Percentiles rank a stretch among this genome's conserved stretches.
Conservation (phyloP, 2,797 vertebrate species). For the Knipowitschia caucasica region DNA sequence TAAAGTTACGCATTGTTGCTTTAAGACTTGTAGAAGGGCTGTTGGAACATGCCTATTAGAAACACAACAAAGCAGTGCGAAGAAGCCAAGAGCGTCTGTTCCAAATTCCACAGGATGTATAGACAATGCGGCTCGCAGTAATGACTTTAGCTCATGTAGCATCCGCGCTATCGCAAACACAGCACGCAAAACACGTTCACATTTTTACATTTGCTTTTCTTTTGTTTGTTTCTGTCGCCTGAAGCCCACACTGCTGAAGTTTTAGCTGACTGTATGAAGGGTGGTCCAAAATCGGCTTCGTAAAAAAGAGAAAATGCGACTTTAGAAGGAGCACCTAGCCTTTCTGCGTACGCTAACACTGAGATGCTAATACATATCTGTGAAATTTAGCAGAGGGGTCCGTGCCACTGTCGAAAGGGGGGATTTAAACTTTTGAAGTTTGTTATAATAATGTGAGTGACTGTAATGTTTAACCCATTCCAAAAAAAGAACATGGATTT, state of each 20-base stretch:
- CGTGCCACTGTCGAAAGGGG: slow-evolving; percentile 67
- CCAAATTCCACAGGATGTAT: slow-evolving; percentile 62
- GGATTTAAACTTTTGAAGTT: slow-evolving; percentile 64
- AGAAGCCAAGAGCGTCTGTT: slow-evolving; percentile 38
- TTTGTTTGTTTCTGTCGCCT: slow-evolving; percentile 23
- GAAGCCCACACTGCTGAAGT: slow-evolving; percentile 24
- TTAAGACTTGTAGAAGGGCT: slow-evolving; percentile 22
- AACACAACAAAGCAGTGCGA: slow-evolving; percentile 19
- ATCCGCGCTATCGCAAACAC: slow-evolving; percentile 40
- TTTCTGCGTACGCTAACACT: slow-evolving; percentile 70
- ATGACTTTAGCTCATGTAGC: slow-evolving; percentile 51
- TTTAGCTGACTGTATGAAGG: slow-evolving; percentile 61
- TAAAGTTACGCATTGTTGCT: slow-evolving; percentile 1
- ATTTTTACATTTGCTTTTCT: slow-evolving; percentile 22
- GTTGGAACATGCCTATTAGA: slow-evolving; percentile 24
- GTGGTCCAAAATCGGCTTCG: slow-evolving; percentile 5
- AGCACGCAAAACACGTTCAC: slow-evolving; percentile 15
- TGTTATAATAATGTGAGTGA: slow-evolving; percentile 64
- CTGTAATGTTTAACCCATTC: slow-evolving; percentile 65
- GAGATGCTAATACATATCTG: slow-evolving; percentile 74
- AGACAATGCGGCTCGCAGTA: slow-evolving; percentile 53
- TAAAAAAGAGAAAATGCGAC: slow-evolving; percentile 28
- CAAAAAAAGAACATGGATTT: slow-evolving; percentile 43
- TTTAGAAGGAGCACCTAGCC: slow-evolving; percentile 60
- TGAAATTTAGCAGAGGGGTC: slow-evolving; percentile 73